Evolutionary conservation across 53 echinoderm and acorn worm species (phyloP).

Genomic region (Stichopus horrens): DNA sequence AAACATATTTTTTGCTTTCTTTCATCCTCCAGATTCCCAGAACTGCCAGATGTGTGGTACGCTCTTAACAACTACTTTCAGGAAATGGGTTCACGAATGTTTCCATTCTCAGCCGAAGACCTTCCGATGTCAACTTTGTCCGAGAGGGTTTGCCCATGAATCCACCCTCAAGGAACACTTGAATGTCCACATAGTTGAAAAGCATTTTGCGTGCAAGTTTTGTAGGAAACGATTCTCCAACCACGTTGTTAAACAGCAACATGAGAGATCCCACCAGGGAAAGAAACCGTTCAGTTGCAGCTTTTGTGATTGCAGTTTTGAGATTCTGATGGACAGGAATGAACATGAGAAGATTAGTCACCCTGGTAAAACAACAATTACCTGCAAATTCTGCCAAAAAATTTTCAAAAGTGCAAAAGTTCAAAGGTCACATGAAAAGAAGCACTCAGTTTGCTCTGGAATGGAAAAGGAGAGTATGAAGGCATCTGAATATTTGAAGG

Average conservation of each 20-base stretch:
- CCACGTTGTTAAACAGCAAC: not conserved
- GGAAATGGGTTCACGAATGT: not conserved
- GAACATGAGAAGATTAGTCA: not conserved
- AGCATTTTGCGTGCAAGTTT: not conserved
- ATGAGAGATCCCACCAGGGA: not conserved
- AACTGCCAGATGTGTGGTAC: not conserved
- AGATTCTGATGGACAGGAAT: not conserved
- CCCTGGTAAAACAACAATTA: not conserved
- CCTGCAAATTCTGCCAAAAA: not conserved
- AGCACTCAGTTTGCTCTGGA: not conserved
- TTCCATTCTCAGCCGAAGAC: not conserved
- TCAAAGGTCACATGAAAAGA: conserved; percentile 11
- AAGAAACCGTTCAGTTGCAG: not conserved
- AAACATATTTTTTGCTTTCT: not conserved
- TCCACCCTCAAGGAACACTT: not conserved
- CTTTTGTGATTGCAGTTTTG: not conserved
- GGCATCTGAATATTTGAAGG: not conserved
- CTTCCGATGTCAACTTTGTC: not conserved
- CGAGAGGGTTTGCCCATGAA: not conserved
- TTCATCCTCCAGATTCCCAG: not conserved
- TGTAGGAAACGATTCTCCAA: not conserved
- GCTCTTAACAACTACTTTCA: not conserved
- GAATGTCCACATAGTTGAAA: not conserved
- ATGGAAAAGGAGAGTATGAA: not conserved
- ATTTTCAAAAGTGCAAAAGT: not conserved